Conservation (phyloP, 2,888 invertebrate genomes). For the Eupithecia exiguata region DNA sequence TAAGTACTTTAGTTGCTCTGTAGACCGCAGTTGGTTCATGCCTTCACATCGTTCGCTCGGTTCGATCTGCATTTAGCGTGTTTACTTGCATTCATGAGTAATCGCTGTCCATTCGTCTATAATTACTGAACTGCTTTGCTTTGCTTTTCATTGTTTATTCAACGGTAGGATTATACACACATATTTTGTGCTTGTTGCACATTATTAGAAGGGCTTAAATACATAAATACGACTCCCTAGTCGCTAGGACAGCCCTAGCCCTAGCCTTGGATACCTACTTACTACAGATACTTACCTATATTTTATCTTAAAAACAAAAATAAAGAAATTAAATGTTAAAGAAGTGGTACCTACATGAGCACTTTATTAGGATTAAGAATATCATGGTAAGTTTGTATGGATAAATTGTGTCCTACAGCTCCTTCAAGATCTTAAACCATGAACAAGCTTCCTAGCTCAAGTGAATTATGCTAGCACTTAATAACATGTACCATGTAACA, state of each 20-base stretch:
- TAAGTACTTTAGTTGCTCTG: not conserved
- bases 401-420: slow-evolving; percentile 18
- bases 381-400: not conserved
- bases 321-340: too few species aligned
- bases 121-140: slow-evolving; percentile 13
- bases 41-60: not conserved
- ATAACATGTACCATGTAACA: too few species aligned
- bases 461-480: slow-evolving; percentile 42
- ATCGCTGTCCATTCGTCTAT: slow-evolving; percentile 17
- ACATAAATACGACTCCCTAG: not conserved
- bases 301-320: too few species aligned
- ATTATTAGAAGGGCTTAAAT: not conserved
- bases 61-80: slow-evolving; percentile 26
- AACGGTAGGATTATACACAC: not conserved
- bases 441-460: slow-evolving; percentile 27
- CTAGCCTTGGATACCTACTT: too few species aligned
- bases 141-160: slow-evolving; percentile 12
- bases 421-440: slow-evolving; percentile 35
- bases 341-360: not conserved
- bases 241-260: too few species aligned
- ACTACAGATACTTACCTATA: too few species aligned
- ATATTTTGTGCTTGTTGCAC: not conserved
- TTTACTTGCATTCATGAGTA: slow-evolving; percentile 36
- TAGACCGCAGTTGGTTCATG: not conserved
- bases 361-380: not conserved